Conservation (phyloP, 2,797 vertebrate species). For the Staurois parvus region DNA sequence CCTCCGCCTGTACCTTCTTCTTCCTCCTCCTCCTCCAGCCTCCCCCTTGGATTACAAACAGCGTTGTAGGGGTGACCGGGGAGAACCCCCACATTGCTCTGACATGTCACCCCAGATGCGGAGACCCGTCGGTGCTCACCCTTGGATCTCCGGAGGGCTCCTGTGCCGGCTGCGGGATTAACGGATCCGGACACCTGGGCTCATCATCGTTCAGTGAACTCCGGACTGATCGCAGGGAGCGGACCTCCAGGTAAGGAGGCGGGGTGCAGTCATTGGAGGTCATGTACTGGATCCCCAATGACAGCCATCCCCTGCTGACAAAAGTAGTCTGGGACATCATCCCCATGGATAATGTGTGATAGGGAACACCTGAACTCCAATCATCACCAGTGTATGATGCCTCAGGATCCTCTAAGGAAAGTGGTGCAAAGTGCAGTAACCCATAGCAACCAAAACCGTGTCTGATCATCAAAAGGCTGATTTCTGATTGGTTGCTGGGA, state of each 20-base stretch:
- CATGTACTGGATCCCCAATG: background rate
- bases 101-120: slow-evolving; percentile 36
- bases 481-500: no score
- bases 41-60: slow-evolving; percentile 32
- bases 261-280: slow-evolving; percentile 10
- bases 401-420: no score
- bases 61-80: background rate
- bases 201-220: slow-evolving; percentile 16
- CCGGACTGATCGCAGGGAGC: slow-evolving; percentile 39
- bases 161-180: slow-evolving; percentile 1
- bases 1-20: background rate
- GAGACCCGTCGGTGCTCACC: background rate
- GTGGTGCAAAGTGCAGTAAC: no score
- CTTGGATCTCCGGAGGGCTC: background rate
- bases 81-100: slow-evolving; percentile 1
- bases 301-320: no score
- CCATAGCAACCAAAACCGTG: no score
- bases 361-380: background rate
- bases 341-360: no score
- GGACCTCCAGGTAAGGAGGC: background rate
- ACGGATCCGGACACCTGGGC: background rate
- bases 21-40: slow-evolving; percentile 1
- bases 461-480: no score
- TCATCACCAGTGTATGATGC: background rate
- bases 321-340: no score